Evolutionary conservation across 2,797 vertebrate genomes (phyloP), one percentile per base, ranked within the genome.

Genomic region (Neosalanx taihuensis): DNA sequence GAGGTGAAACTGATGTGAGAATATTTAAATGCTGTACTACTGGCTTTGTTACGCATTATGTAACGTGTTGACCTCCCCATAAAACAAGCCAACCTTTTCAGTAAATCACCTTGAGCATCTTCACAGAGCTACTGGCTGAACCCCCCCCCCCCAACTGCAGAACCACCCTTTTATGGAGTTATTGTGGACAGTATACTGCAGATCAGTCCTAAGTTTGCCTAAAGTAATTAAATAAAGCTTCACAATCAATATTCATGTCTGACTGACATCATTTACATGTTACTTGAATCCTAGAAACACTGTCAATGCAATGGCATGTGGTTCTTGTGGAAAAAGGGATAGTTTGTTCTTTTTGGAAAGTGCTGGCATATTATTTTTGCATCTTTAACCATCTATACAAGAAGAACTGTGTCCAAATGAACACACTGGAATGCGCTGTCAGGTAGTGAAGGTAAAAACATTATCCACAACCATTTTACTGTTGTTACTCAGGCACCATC

Each of bases 331-430:
- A 66, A 5, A 29, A 51, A 49, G 3, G 4, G 20, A 13, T n/a
- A 26, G 64, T 66, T 49, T 66, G 23, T 66, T 66, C 49, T 49
- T 29, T 13, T 20, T 66, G 41, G 64, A 12, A 13, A 70, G 29
- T 51, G 66, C 53, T 41, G 61, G 71, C 80, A 73, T 69, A 26
- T 26, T 26, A 1, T n/a, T 69, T 72, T 37, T 59, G 64, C 57
- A 72, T 64, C 64, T 61, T 67, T 62, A 75, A 83, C 80, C 75
- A 83, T 61, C 61, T 67, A 75, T 81, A 82, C 75, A 83, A 78
- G 76, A 83, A 78, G 37, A 61, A 53, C 37, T 51, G 31, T 72
- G 51, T 71, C 60, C 17, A 58, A 46, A 56, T 18, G 73, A 73
- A 68, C 68, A 81, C 76, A 74, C 73, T 20, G 61, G 31, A 72